Conservation (phyloP, 2,113 vertebrate genomes). For the Thunnus thynnus region DNA sequence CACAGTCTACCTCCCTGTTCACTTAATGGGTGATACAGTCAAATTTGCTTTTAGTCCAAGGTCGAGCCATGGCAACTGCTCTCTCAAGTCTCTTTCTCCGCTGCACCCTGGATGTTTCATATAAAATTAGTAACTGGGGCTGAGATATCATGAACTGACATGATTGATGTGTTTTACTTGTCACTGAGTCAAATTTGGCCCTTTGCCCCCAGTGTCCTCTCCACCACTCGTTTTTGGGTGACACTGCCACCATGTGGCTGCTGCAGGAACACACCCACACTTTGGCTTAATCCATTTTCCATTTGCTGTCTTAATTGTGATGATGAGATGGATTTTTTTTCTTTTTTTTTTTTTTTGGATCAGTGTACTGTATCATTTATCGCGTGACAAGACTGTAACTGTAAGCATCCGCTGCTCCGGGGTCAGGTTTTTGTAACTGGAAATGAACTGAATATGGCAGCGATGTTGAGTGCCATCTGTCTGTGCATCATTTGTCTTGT, state of each 20-base stretch:
- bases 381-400: conserved; percentile 12
- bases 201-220: neutral
- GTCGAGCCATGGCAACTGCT: conserved; percentile 50
- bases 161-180: conserved; percentile 38
- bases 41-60: conserved; percentile 59
- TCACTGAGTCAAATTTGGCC: neutral
- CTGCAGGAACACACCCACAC: conserved; percentile 8
- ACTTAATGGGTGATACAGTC: conserved; percentile 36
- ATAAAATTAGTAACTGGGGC: conserved; percentile 40
- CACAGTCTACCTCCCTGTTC: conserved; percentile 19
- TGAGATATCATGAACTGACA: conserved; percentile 33
- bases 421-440: conserved; percentile 56
- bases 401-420: conserved; percentile 36
- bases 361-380: conserved; percentile 16
- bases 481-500: conserved; percentile 79
- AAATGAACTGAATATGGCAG: conserved; percentile 60
- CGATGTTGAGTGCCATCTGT: conserved; percentile 77
- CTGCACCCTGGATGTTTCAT: conserved; percentile 45
- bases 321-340: neutral
- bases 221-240: conserved; percentile 2
- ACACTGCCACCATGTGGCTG: conserved; percentile 62
- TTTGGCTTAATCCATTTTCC: neutral
- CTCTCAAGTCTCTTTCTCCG: conserved; percentile 38
- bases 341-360: conserved; percentile 8
- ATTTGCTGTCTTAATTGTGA: neutral